Evolutionary conservation across 2,113 vertebrate species (phyloP).

Genomic region (Seriola dumerili): DNA sequence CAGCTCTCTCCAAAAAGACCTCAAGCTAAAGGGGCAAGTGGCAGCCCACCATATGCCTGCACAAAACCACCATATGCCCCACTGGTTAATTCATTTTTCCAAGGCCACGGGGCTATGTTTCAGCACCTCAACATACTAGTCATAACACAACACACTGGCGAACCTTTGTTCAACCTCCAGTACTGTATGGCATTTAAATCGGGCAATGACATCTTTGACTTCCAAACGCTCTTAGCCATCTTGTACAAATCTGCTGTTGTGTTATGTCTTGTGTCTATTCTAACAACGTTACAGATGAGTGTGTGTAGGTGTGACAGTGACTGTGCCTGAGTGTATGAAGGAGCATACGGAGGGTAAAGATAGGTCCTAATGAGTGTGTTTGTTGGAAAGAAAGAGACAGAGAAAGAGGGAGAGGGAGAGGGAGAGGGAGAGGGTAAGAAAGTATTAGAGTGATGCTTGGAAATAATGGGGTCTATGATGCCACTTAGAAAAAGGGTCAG

Average conservation of each 20-base stretch:
- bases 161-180: constrained; percentile 46
- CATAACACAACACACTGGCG: constrained; percentile 41
- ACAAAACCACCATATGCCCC: constrained; percentile 79
- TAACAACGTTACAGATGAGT: constrained; percentile 50
- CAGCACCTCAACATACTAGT: constrained; percentile 42
- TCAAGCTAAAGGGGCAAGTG: constrained; percentile 68
- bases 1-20: constrained; percentile 62
- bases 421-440: constrained; percentile 16
- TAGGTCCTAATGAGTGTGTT: constrained; percentile 33
- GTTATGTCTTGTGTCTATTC: constrained; percentile 51
- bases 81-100: constrained; percentile 79
- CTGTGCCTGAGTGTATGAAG: constrained; percentile 58
- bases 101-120: constrained; percentile 60
- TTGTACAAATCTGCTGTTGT: constrained; percentile 35
- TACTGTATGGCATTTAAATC: constrained; percentile 25
- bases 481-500: constrained; percentile 70
- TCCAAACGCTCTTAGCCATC: constrained; percentile 27
- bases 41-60: constrained; percentile 79
- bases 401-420: background rate
- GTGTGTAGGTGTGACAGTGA: constrained; percentile 58
- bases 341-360: constrained; percentile 52
- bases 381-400: background rate
- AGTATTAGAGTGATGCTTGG: constrained; percentile 12
- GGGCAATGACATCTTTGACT: constrained; percentile 20
- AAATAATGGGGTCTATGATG: constrained; percentile 58